phyloP scores from a whole-genome alignment of 2,797 vertebrate species.

The Chaetophractus vellerosus region DNA sequence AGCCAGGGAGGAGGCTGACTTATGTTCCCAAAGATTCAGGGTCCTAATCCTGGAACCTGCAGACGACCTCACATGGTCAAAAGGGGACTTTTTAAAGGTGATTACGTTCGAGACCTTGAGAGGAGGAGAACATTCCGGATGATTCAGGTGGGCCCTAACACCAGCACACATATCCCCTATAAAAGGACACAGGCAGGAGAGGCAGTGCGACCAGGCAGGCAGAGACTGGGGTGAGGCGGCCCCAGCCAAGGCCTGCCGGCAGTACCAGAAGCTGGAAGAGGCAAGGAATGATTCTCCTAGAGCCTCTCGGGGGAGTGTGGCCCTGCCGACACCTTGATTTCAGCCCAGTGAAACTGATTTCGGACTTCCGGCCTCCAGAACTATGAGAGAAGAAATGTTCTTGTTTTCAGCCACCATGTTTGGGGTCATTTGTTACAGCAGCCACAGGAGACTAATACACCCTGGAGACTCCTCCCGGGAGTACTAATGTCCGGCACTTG shows the following conservation, averaged over 20 bases:
- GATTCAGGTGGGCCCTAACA: not conserved
- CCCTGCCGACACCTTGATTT: not conserved
- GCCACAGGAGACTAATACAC: not conserved
- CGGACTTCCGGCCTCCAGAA: not conserved
- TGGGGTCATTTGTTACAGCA: not conserved
- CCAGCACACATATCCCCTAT: not conserved
- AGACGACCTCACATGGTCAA: not conserved
- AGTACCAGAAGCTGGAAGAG: not conserved
- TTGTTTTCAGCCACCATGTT: not conserved
- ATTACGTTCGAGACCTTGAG: not conserved
- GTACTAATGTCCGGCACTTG: too few relatives aligned
- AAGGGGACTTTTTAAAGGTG: not conserved
- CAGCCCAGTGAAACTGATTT: not conserved
- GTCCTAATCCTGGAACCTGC: not conserved
- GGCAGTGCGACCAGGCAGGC: not conserved
- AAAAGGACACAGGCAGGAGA: not conserved
- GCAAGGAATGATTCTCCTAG: fast-evolving
- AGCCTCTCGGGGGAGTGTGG: not conserved
- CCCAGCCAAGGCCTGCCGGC: not conserved
- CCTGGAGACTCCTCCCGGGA: not conserved
- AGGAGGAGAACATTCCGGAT: not conserved
- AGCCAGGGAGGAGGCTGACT: not conserved
- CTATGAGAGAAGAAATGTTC: not conserved
- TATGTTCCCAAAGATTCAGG: not conserved
- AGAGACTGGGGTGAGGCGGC: not conserved